A percentile compares a stretch with the other conserved stretches of the same genome.
Evolutionary conservation across 2,797 vertebrate species (phyloP).

Genomic region (Myiotriccus ornatus): DNA sequence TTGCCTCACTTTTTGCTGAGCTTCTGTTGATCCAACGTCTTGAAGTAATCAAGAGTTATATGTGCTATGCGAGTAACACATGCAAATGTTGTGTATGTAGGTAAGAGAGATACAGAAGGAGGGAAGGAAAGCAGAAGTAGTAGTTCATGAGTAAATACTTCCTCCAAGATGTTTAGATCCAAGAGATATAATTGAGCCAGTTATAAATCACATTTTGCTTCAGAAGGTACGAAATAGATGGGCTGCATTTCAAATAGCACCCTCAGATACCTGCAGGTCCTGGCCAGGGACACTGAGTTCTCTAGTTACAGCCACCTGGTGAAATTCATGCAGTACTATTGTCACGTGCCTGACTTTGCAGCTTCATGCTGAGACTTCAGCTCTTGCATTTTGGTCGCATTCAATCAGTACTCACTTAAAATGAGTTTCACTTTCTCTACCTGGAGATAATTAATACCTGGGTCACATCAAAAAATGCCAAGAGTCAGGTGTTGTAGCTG

Average conservation of each 20-base stretch:
- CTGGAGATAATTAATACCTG: background rate
- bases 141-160: background rate
- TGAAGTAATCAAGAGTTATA: slow-evolving; percentile 16
- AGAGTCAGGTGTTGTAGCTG: background rate
- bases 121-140: background rate
- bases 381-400: background rate
- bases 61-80: background rate
- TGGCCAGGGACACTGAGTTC: background rate
- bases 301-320: background rate
- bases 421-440: background rate
- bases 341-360: fast-evolving
- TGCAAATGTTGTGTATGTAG: background rate
- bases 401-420: background rate
- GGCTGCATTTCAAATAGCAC: background rate
- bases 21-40: slow-evolving; percentile 29
- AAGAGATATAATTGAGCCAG: background rate
- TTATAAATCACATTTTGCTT: background rate
- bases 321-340: background rate
- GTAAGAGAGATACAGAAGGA: background rate
- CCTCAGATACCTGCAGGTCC: background rate
- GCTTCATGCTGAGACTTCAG: background rate
- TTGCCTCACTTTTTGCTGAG: background rate
- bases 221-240: background rate
- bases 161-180: background rate
- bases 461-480: background rate